A percentile compares a stretch with the other conserved stretches of the same genome.
Evolutionary conservation across 2,888 invertebrate species (phyloP).

Genomic region (Spodoptera picta): DNA sequence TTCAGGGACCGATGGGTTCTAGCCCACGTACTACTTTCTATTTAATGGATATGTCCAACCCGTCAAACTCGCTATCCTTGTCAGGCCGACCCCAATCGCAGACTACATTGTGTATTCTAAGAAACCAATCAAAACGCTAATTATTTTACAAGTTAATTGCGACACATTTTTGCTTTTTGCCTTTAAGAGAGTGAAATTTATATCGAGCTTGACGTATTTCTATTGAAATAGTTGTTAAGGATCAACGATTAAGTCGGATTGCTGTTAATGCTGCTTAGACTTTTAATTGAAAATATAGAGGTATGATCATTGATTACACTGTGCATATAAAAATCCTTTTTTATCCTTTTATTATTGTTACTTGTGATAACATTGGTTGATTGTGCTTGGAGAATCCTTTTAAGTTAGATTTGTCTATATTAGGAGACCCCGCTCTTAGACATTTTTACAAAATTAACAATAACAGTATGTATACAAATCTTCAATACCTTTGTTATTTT

Average conservation of each 20-base stretch:
- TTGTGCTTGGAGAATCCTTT: too few relatives aligned
- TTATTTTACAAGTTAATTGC: conserved; percentile 51
- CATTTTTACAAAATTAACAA: too few relatives aligned
- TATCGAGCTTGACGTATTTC: conserved; percentile 10
- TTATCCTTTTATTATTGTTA: too few relatives aligned
- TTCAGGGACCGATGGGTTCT: conserved; percentile 62
- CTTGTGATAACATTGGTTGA: too few relatives aligned
- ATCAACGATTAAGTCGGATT: not conserved
- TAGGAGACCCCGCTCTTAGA: too few relatives aligned
- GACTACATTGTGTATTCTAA: conserved; percentile 56
- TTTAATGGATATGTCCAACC: conserved; percentile 65
- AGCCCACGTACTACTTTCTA: conserved; percentile 66
- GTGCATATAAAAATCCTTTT: too few relatives aligned
- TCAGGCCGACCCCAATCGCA: conserved; percentile 59
- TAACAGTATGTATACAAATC: too few relatives aligned
- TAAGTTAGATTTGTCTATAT: too few relatives aligned
- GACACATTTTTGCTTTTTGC: conserved; percentile 20
- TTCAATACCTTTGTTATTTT: too few relatives aligned
- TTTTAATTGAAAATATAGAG: too few relatives aligned
- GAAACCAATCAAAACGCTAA: conserved; percentile 59
- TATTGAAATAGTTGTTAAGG: conserved; percentile 10
- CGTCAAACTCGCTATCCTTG: conserved; percentile 70
- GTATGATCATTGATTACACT: too few relatives aligned
- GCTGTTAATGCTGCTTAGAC: not conserved
- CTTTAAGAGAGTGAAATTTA: conserved; percentile 26